A percentile compares a stretch with the other conserved stretches of the same genome.
Conservation (phyloP, 2,113 vertebrate species). For the Campylorhamphus procurvoides region DNA sequence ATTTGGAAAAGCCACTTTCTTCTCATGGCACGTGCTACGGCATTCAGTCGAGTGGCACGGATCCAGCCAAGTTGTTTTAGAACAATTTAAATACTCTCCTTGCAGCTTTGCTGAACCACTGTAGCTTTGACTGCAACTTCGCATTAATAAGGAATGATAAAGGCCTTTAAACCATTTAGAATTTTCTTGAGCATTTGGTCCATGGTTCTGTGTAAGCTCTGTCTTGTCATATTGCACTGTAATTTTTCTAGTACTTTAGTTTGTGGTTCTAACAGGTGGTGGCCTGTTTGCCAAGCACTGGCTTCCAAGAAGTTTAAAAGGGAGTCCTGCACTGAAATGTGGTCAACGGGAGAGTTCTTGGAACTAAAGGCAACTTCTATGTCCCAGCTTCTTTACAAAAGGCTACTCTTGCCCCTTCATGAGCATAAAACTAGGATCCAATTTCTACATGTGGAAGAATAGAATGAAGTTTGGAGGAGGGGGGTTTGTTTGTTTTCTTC, state of each 20-base stretch:
- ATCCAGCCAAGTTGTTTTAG: neutral
- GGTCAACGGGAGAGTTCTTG: neutral
- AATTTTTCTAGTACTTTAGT: neutral
- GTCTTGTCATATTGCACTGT: neutral
- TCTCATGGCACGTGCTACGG: fast-evolving
- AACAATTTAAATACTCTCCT: neutral
- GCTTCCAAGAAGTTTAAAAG: neutral
- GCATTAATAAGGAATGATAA: neutral
- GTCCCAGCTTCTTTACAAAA: neutral
- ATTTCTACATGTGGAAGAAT: neutral
- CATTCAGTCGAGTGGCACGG: fast-evolving
- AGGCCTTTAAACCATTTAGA: neutral
- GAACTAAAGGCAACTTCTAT: neutral
- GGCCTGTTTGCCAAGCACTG: neutral
- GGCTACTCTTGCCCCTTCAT: neutral
- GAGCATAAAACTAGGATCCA: neutral
- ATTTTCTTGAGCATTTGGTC: neutral
- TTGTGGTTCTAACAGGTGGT: neutral
- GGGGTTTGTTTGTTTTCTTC: neutral
- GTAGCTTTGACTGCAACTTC: neutral
- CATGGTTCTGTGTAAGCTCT: neutral
- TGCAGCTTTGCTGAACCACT: neutral
- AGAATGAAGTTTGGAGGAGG: neutral
- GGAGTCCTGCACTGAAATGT: neutral
- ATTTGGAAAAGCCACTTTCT: neutral